Conservation (phyloP, 2,888 invertebrate species). For the Eurois occulta region DNA sequence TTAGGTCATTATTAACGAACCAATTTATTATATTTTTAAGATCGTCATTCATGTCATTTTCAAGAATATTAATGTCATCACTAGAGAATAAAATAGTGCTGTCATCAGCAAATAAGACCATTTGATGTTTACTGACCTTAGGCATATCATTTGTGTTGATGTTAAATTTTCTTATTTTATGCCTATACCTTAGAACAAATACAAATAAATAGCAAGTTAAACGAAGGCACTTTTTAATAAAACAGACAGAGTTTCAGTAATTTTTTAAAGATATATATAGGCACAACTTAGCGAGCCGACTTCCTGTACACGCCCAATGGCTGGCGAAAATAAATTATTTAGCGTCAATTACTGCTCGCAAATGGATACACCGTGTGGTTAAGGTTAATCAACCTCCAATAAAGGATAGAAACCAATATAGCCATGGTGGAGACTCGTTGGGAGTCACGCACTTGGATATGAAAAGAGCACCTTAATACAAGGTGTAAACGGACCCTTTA, state of each 20-base stretch:
- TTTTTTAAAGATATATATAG: not conserved
- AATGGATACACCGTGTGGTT: constrained; percentile 53
- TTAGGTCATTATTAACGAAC: too few species aligned
- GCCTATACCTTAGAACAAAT: too few species aligned
- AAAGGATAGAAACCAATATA: constrained; percentile 51
- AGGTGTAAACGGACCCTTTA: not conserved
- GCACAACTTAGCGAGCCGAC: constrained; percentile 31
- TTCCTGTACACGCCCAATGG: constrained; percentile 46
- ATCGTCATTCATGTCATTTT: too few species aligned
- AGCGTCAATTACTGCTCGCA: constrained; percentile 58
- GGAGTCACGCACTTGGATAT: not conserved
- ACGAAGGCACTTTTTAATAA: not conserved
- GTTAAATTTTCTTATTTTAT: too few species aligned
- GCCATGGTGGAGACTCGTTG: not conserved
- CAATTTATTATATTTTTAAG: too few species aligned
- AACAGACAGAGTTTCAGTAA: not conserved
- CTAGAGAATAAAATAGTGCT: too few species aligned
- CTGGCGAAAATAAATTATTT: constrained; percentile 62
- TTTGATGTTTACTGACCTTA: too few species aligned
- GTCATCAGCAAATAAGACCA: too few species aligned
- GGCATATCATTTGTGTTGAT: too few species aligned
- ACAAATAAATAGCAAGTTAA: not conserved
- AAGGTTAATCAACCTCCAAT: constrained; percentile 58
- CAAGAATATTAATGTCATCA: too few species aligned
- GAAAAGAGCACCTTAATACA: not conserved